Evolutionary conservation across 1,140 invertebrate species (phyloP).

Genomic region (Lanistes nyassanus): DNA sequence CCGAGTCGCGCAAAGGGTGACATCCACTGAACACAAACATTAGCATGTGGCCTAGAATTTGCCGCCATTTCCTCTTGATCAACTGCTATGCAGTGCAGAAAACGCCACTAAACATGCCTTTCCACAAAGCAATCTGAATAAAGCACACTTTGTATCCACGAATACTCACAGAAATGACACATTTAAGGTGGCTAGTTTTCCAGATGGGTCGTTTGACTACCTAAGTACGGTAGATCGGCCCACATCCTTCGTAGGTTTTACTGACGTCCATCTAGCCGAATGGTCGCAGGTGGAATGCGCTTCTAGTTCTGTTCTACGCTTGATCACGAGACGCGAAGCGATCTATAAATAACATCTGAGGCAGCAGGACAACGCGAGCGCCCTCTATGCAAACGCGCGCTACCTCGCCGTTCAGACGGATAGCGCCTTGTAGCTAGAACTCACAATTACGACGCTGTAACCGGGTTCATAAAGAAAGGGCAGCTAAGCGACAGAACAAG

Average conservation of each 20-base stretch:
- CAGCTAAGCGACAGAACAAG: too few species aligned
- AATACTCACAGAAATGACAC: slow-evolving; percentile 33
- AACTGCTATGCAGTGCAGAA: slow-evolving; percentile 1
- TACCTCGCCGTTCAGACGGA: background rate
- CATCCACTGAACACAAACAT: slow-evolving; percentile 25
- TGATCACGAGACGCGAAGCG: background rate
- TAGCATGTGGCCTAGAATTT: slow-evolving; percentile 36
- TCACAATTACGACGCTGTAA: too few species aligned
- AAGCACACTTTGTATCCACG: slow-evolving; percentile 24
- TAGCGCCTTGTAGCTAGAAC: too few species aligned
- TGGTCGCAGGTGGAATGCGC: background rate
- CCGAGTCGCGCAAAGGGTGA: background rate
- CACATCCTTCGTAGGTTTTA: background rate
- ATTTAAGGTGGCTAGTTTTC: slow-evolving; percentile 7
- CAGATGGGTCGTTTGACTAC: slow-evolving; percentile 2
- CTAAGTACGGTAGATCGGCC: background rate
- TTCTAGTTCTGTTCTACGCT: background rate
- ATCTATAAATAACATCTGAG: background rate
- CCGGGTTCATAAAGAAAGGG: too few species aligned
- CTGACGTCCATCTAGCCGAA: background rate
- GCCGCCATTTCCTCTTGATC: slow-evolving; percentile 37
- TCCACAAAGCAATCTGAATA: slow-evolving; percentile 9
- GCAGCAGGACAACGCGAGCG: background rate
- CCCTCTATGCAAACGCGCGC: slow-evolving; percentile 1
- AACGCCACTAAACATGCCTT: background rate